Percentiles rank a stretch among this genome's conserved stretches.
These are phyloP conservation scores for Bombus waltoni DNA, from an alignment of 1,140 invertebrate species.

Conservation along the genomic window DNA sequence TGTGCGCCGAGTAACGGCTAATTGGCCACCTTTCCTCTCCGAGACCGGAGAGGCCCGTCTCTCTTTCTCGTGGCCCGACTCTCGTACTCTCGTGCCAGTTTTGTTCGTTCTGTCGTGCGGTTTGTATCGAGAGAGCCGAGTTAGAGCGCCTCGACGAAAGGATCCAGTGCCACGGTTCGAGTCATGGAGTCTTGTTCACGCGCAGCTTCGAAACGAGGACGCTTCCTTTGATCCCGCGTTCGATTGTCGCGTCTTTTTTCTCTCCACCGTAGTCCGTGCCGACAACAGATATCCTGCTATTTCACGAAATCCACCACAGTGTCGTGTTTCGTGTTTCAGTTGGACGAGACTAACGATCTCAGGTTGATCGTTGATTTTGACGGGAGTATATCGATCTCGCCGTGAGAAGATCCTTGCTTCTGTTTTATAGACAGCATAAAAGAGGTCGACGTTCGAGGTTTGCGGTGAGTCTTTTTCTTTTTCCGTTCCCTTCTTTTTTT, in stretches of 20 bases:
- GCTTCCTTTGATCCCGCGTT: conserved; percentile 25
- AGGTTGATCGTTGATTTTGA: background rate
- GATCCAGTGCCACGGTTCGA: conserved; percentile 11
- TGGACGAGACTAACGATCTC: background rate
- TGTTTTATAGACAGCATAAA: background rate
- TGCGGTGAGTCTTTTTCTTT: conserved; percentile 7
- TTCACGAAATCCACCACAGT: background rate
- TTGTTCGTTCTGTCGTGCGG: conserved; percentile 74
- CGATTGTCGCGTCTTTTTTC: background rate
- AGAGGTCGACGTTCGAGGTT: background rate
- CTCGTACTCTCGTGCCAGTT: conserved; percentile 73
- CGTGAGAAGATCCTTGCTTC: background rate
- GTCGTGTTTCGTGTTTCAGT: background rate
- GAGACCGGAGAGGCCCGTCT: conserved; percentile 70
- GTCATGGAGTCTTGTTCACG: conserved; percentile 34
- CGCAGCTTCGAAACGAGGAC: conserved; percentile 24
- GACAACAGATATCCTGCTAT: background rate
- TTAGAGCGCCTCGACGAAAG: conserved; percentile 11
- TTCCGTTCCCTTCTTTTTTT: background rate
- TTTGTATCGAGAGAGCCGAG: conserved; percentile 44
- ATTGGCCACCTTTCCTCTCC: conserved; percentile 81
- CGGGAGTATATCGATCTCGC: background rate
- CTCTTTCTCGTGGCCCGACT: conserved; percentile 64
- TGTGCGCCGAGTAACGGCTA: conserved; percentile 80
- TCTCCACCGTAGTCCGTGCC: background rate